Percentiles rank a stretch among this genome's conserved stretches.
Evolutionary conservation across 2,113 vertebrate genomes (phyloP).

Genomic region (Ammodytes dubius): DNA sequence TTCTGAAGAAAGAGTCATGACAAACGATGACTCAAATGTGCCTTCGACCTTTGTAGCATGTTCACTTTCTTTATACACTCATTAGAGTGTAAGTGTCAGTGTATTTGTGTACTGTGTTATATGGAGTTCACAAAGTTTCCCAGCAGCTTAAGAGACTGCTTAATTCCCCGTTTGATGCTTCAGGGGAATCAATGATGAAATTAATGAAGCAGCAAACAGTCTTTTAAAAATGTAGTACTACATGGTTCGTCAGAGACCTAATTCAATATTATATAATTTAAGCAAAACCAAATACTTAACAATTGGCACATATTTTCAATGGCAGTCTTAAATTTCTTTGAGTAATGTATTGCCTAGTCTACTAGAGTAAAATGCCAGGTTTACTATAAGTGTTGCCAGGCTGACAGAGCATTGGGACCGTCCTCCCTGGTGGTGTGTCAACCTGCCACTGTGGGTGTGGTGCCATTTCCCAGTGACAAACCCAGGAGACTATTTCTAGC

Average conservation of each 20-base stretch:
- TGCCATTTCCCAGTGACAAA: constrained; percentile 60
- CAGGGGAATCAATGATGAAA: background rate
- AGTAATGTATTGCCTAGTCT: background rate
- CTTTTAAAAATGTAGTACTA: background rate
- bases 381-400: constrained; percentile 39
- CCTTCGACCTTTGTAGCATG: constrained; percentile 37
- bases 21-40: constrained; percentile 39
- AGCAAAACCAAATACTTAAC: background rate
- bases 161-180: background rate
- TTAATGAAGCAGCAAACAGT: background rate
- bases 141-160: background rate
- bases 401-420: constrained; percentile 38
- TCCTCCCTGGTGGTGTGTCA: constrained; percentile 57
- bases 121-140: background rate
- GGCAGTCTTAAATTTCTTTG: background rate
- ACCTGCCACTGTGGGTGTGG: constrained; percentile 65
- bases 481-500: constrained; percentile 63
- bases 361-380: constrained; percentile 12
- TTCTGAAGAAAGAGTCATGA: constrained; percentile 31
- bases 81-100: constrained; percentile 24
- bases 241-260: too few relatives aligned
- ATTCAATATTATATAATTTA: background rate
- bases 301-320: background rate
- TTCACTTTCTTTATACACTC: constrained; percentile 34
- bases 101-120: constrained; percentile 32